Evolutionary conservation across 2,797 vertebrate genomes (phyloP).

Genomic region (Melanotaenia pygmaea): DNA sequence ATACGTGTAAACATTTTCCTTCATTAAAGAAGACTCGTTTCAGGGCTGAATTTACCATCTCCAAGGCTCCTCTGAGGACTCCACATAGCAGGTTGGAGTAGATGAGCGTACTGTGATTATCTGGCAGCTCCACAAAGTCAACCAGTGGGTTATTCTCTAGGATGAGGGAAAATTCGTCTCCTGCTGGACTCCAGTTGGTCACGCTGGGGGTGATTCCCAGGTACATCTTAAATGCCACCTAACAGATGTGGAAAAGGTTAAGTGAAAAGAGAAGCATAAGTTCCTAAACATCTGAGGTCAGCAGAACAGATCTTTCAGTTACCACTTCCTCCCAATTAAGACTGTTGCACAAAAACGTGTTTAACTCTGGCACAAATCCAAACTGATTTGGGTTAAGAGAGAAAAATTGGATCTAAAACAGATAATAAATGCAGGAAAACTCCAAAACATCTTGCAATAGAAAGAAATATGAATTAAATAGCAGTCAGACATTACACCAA

Average conservation of each 20-base stretch:
- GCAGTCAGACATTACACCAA: no score
- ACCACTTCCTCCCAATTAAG: not conserved
- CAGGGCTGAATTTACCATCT: conserved; percentile 89
- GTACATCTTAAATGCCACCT: conserved; percentile 99
- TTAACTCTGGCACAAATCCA: not conserved
- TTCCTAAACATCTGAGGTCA: not conserved
- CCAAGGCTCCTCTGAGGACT: conserved; percentile 93
- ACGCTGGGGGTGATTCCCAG: conserved; percentile 96
- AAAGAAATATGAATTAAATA: no score
- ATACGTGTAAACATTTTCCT: not conserved
- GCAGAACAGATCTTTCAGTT: not conserved
- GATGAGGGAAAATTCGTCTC: conserved; percentile 98
- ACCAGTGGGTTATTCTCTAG: conserved; percentile 97
- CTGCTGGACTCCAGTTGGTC: conserved; percentile 99
- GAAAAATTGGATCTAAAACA: not conserved
- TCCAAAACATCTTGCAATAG: no score
- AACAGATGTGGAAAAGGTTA: conserved; percentile 6
- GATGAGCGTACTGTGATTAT: conserved; percentile 94
- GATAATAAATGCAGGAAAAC: not conserved
- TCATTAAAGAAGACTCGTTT: not conserved
- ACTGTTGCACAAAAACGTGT: not conserved
- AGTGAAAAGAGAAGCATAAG: not conserved
- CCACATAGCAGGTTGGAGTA: conserved; percentile 97
- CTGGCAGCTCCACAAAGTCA: conserved; percentile 98
- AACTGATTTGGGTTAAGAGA: not conserved